Percentiles rank a stretch among this genome's conserved stretches.
phyloP scores from a whole-genome alignment of 2,888 invertebrate genomes.

The Tinea pellionella region DNA sequence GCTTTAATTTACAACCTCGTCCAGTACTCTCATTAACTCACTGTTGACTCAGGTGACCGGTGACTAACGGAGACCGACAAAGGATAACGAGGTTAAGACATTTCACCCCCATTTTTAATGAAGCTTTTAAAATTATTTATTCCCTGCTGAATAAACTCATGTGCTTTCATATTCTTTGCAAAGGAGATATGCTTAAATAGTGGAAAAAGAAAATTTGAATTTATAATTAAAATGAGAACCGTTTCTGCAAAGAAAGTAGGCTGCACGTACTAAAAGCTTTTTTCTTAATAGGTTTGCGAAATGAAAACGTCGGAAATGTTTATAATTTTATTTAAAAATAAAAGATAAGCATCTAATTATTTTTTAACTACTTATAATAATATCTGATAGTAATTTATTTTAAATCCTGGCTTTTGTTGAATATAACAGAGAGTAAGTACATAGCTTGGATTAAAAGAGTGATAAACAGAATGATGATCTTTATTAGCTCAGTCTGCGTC shows the following conservation, averaged over 20 bases:
- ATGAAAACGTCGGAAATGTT: background rate
- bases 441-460: no score
- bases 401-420: no score
- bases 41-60: constrained; percentile 1
- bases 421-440: no score
- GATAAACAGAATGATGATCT: no score
- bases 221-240: background rate
- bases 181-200: background rate
- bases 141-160: background rate
- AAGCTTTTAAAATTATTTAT: background rate
- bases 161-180: no score
- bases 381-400: no score
- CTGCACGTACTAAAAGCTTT: background rate
- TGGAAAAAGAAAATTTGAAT: background rate
- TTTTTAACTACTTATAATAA: no score
- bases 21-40: background rate
- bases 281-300: background rate
- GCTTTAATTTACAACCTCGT: background rate
- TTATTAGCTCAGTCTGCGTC: no score
- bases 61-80: background rate
- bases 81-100: constrained; percentile 6
- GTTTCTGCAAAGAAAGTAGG: background rate
- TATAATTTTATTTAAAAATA: background rate
- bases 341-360: background rate
- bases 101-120: constrained; percentile 1